Percentiles rank a stretch among this genome's conserved stretches.
Conservation (phyloP, 53 echinoderm and acorn worm genomes). For the Astropecten irregularis region DNA sequence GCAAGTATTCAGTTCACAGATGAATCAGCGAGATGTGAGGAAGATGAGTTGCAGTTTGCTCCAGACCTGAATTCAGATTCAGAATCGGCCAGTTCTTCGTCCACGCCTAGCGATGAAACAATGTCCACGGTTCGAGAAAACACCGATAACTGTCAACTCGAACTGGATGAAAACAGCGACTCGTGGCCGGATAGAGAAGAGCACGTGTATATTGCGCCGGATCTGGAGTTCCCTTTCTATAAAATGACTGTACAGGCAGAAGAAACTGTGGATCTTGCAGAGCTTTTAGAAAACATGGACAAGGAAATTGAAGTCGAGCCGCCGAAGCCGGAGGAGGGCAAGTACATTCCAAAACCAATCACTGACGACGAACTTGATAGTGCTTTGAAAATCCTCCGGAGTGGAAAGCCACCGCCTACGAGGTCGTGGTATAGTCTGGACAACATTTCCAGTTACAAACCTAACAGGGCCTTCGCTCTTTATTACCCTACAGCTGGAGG, state of each 20-base stretch:
- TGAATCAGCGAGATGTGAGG: too few species aligned
- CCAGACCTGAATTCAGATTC: conserved; percentile 9
- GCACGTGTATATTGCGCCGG: conserved; percentile 27
- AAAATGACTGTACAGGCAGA: conserved; percentile 4
- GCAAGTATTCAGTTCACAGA: background rate
- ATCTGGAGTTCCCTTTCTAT: conserved; percentile 37
- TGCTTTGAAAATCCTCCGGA: conserved; percentile 37
- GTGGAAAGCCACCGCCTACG: conserved; percentile 11
- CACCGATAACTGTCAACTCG: conserved; percentile 6
- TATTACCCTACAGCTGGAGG: background rate
- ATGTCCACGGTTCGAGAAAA: conserved; percentile 39
- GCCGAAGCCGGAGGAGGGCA: background rate
- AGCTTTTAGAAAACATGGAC: conserved; percentile 29
- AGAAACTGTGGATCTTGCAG: background rate
- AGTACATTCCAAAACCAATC: conserved; percentile 23
- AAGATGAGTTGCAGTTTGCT: background rate
- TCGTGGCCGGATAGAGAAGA: background rate
- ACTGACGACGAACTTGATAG: conserved; percentile 28
- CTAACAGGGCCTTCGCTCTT: conserved; percentile 27
- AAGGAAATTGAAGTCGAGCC: background rate
- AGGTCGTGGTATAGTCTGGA: conserved; percentile 42
- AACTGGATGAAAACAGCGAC: background rate
- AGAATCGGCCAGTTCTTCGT: conserved; percentile 9
- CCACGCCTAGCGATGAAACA: conserved; percentile 2
- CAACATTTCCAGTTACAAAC: conserved; percentile 22